These are phyloP conservation scores for Noturus placidus DNA, from an alignment of 2,113 vertebrate species.

Conservation along the genomic window DNA sequence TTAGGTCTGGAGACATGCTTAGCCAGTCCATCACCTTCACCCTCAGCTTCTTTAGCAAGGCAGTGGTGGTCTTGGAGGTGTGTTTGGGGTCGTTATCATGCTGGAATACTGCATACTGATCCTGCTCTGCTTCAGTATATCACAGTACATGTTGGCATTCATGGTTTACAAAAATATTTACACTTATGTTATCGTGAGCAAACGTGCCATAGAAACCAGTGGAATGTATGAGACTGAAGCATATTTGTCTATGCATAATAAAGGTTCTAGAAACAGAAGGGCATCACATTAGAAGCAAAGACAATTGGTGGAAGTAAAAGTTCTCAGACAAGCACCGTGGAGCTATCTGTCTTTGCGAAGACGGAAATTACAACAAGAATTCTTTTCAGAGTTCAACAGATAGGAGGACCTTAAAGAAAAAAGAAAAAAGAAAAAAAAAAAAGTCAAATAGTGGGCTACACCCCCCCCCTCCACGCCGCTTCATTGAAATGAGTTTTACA, in stretches of 20 bases:
- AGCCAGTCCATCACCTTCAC: no score
- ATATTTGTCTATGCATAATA: not conserved
- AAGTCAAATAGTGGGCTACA: not conserved
- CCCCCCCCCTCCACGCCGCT: not conserved
- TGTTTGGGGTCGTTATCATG: no score
- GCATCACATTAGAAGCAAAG: not conserved
- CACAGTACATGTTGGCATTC: no score
- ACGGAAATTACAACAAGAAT: not conserved
- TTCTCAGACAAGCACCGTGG: not conserved
- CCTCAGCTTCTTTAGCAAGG: no score
- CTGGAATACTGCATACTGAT: no score
- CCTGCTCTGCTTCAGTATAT: no score
- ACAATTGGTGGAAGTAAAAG: constrained; percentile 3
- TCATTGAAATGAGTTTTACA: not conserved
- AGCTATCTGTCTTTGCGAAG: not conserved
- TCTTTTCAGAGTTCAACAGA: not conserved
- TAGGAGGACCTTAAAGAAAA: not conserved
- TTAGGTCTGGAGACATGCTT: no score
- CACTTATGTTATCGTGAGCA: not conserved
- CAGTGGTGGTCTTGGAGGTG: no score
- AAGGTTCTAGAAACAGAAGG: not conserved
- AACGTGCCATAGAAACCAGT: not conserved
- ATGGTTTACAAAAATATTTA: no score
- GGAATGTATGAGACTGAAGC: no score
- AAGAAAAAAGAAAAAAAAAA: not conserved